Conservation (phyloP, 2,888 invertebrate species). For the Temnothorax ravouxi region DNA sequence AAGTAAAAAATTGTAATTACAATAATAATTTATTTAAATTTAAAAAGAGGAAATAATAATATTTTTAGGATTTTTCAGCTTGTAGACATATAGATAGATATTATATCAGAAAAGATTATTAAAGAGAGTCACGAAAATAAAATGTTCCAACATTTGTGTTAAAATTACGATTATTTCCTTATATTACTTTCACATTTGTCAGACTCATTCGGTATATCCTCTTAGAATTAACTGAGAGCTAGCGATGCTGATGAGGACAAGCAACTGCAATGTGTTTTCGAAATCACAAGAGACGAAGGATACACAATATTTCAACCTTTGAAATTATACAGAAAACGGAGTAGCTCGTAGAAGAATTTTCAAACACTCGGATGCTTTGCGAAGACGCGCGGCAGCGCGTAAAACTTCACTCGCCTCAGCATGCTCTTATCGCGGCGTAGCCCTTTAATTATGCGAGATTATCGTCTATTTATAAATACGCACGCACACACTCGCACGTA, state of each 20-base stretch:
- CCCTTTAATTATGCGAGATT: constrained; percentile 46
- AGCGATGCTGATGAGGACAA: not conserved
- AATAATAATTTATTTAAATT: not conserved
- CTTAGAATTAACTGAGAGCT: not conserved
- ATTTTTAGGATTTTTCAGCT: not conserved
- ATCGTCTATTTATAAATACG: constrained; percentile 27
- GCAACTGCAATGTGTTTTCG: not conserved
- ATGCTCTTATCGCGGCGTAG: constrained; percentile 19
- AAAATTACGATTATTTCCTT: not conserved
- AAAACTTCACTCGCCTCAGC: constrained; percentile 1
- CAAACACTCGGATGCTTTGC: not conserved
- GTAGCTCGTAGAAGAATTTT: not conserved
- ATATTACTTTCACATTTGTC: not conserved
- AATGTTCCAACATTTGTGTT: not conserved
- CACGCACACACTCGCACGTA: not conserved
- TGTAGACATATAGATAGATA: not conserved
- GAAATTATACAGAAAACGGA: constrained; percentile 14
- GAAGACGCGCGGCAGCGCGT: not conserved
- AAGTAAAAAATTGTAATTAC: not conserved
- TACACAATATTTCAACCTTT: not conserved
- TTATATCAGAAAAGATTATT: not conserved
- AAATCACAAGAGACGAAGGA: not conserved
- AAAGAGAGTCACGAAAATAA: not conserved
- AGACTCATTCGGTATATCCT: not conserved
- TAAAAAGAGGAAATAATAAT: not conserved